These are phyloP conservation scores for Alexandromys fortis DNA, from an alignment of 2,113 vertebrate species.

Conservation along the genomic window DNA sequence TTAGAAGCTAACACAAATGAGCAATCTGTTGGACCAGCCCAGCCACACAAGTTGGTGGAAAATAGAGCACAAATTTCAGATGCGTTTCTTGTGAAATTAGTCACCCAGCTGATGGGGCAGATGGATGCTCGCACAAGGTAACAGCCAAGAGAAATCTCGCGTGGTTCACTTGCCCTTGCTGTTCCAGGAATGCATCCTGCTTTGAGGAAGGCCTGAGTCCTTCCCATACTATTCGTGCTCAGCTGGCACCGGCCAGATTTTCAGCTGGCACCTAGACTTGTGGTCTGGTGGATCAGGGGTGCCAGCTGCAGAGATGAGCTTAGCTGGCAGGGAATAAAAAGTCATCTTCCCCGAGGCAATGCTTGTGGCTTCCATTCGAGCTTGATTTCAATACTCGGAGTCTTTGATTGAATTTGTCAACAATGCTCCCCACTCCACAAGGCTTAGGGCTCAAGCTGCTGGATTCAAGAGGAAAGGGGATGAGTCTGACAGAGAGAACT, in stretches of 20 bases:
- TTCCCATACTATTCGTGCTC: accelerated
- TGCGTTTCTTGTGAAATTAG: constrained; percentile 65
- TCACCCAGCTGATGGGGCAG: constrained; percentile 44
- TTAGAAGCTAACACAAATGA: constrained; percentile 58
- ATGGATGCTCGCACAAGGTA: not conserved
- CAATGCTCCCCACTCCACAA: accelerated
- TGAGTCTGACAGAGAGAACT: accelerated
- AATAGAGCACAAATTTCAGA: constrained; percentile 59
- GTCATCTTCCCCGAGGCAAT: accelerated
- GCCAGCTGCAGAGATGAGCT: not conserved
- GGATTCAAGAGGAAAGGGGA: not conserved
- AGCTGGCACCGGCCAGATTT: not conserved
- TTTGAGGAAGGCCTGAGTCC: not conserved
- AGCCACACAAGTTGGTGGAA: constrained; percentile 48
- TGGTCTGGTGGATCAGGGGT: not conserved
- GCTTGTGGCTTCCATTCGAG: accelerated
- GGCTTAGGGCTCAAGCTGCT: not conserved
- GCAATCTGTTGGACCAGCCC: constrained; percentile 22
- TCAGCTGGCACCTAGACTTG: not conserved
- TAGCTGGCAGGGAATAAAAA: not conserved
- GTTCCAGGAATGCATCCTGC: not conserved
- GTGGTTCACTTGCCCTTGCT: accelerated
- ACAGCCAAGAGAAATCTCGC: not conserved
- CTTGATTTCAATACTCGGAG: too few species aligned
- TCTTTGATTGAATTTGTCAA: not conserved